These are phyloP conservation scores for Pollimyrus isidori DNA, from an alignment of 2,113 vertebrate species.

Conservation along the genomic window DNA sequence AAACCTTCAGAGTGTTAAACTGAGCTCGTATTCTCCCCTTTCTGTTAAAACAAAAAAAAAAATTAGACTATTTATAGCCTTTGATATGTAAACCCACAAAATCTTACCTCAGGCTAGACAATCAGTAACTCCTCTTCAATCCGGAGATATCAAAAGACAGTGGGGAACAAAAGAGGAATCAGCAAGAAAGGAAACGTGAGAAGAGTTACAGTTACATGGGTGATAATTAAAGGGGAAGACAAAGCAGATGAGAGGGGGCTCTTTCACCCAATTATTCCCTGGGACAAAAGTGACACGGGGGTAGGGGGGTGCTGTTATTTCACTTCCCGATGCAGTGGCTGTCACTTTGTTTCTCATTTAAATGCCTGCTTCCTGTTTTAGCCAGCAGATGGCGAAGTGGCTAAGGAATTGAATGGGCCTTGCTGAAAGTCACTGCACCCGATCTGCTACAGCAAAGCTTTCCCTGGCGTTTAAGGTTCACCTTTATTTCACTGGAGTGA, in stretches of 20 bases:
- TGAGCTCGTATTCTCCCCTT: slow-evolving; percentile 47
- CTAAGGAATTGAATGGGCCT: not conserved
- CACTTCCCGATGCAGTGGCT: slow-evolving; percentile 41
- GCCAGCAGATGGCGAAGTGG: not conserved
- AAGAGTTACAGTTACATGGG: slow-evolving; percentile 41
- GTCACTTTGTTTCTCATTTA: slow-evolving; percentile 35
- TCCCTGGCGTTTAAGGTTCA: not conserved
- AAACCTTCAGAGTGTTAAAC: slow-evolving; percentile 26
- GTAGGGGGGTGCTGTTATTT: slow-evolving; percentile 44
- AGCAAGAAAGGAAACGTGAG: slow-evolving; percentile 50
- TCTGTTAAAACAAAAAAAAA: slow-evolving; percentile 41
- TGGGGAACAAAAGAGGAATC: slow-evolving; percentile 35
- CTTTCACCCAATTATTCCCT: slow-evolving; percentile 44
- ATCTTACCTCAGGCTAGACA: slow-evolving; percentile 65
- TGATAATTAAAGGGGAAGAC: slow-evolving; percentile 60
- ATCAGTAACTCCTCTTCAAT: slow-evolving; percentile 62
- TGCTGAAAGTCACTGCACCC: not conserved
- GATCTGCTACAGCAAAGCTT: not conserved
- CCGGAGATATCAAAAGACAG: slow-evolving; percentile 55
- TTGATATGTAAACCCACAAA: slow-evolving; percentile 70
- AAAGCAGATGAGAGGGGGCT: slow-evolving; percentile 52
- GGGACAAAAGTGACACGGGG: slow-evolving; percentile 46
- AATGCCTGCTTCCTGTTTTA: not conserved
- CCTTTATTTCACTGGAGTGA: not conserved
- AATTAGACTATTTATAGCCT: slow-evolving; percentile 69